These are phyloP conservation scores for Amiota mariae DNA, from an alignment of 2,888 invertebrate species.

Conservation along the genomic window DNA sequence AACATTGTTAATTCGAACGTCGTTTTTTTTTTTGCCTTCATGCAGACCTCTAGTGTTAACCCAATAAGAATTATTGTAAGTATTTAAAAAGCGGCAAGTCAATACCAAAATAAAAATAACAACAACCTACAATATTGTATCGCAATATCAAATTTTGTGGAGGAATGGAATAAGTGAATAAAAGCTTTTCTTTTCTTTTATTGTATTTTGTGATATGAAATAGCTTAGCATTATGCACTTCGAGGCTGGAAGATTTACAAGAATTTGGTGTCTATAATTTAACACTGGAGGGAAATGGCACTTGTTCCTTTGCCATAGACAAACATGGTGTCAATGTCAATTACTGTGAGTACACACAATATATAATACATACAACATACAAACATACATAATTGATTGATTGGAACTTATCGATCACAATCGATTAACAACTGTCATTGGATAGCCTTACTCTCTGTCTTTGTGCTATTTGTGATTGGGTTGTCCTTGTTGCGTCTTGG, in stretches of 20 bases:
- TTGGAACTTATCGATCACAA: neutral
- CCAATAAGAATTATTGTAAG: too few species aligned
- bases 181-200: constrained; percentile 9
- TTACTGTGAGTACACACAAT: constrained; percentile 71
- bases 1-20: too few species aligned
- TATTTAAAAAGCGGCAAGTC: too few species aligned
- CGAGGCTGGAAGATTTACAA: constrained; percentile 74
- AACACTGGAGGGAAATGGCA: constrained; percentile 74
- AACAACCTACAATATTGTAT: neutral
- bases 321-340: constrained; percentile 82
- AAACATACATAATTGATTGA: neutral
- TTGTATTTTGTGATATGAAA: too few species aligned
- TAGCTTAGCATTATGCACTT: constrained; percentile 77
- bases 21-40: too few species aligned
- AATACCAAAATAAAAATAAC: too few species aligned
- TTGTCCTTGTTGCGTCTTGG: constrained; percentile 48
- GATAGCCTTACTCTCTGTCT: constrained; percentile 63
- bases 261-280: constrained; percentile 84
- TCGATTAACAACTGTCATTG: neutral
- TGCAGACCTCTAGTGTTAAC: too few species aligned
- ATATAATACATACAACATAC: too few species aligned
- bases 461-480: constrained; percentile 62
- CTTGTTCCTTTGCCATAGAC: constrained; percentile 76
- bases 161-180: constrained; percentile 29
- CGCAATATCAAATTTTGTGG: constrained; percentile 11